These are phyloP conservation scores for Acanthoscelides obtectus DNA, from an alignment of 2,888 invertebrate species.

Conservation along the genomic window DNA sequence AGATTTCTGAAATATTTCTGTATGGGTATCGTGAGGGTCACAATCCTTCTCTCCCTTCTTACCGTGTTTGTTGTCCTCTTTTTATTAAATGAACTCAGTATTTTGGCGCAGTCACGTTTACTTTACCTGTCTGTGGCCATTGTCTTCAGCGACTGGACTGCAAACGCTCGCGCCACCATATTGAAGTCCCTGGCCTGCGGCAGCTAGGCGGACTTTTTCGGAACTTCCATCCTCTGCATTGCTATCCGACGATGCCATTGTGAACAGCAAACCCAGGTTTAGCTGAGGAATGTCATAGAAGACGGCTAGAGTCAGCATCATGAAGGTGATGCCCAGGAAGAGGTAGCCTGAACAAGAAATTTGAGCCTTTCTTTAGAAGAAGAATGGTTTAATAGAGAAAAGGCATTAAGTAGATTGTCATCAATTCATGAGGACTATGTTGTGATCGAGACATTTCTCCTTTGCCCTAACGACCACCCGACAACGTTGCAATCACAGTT, in stretches of 20 bases:
- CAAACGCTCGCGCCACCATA: slow-evolving; percentile 44
- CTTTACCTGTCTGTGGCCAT: slow-evolving; percentile 40
- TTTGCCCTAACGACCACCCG: too few species aligned
- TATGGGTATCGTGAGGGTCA: too few species aligned
- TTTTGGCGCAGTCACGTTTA: too few species aligned
- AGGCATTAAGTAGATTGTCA: too few species aligned
- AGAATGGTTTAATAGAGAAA: not conserved
- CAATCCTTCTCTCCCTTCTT: too few species aligned
- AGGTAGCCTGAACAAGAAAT: slow-evolving; percentile 62
- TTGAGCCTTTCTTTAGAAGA: not conserved
- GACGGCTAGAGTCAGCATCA: slow-evolving; percentile 79
- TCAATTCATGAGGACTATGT: too few species aligned
- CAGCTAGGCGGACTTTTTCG: slow-evolving; percentile 64
- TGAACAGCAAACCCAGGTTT: slow-evolving; percentile 75
- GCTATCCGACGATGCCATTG: slow-evolving; percentile 32
- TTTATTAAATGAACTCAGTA: too few species aligned
- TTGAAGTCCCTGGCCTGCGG: slow-evolving; percentile 50
- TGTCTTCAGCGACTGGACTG: slow-evolving; percentile 48
- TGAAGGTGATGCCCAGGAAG: slow-evolving; percentile 73
- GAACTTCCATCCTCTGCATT: slow-evolving; percentile 49
- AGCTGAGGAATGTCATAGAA: slow-evolving; percentile 88
- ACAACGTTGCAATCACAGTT: too few species aligned
- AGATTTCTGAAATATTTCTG: too few species aligned
- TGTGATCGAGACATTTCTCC: too few species aligned
- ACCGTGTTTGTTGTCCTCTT: too few species aligned